Evolutionary conservation across 2,888 invertebrate species (phyloP), one percentile per base, ranked within the genome.

Genomic region (Megastigmus dorsalis): DNA sequence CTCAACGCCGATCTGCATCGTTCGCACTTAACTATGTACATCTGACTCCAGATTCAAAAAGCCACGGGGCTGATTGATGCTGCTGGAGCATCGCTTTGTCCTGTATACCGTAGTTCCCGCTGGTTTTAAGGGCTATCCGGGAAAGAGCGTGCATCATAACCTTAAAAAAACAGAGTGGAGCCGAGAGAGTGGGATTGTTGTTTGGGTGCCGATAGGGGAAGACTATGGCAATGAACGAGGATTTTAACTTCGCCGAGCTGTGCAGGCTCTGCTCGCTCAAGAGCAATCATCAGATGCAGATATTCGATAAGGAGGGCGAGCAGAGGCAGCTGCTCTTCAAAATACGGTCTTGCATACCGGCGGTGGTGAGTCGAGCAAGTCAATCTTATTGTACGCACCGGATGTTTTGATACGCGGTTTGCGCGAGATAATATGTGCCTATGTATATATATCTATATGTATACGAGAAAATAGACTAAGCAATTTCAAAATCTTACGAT

Each of bases 261-360:
- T 93, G 93, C 87, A 90, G 93, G 85, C 90, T 93, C 80, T 93
- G 93, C 87, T 92, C 93, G 81, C 89, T 93, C 81, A 93, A 92
- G 88, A 92, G 91, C 84, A 93, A 92, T 78, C 92, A 92, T 80
- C 90, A 93, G 86, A 90, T 93, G 81, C 92, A 93, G 86, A 91
- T 93, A 84, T 93, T 93, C 86, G 93, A 93, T 84, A 92, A 93
- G 86, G 92, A 93, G 86, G 92, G 93, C 65, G 93, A 93, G 85
- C 93, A 93, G 86, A 89, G 93, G 80, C 93, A 93, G 88, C 89
- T 93, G 80, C 89, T 93, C 73, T 92, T 92, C 86, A 93, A 93
- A 86, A 90, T 93, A 84, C 90, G 93, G 84, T 92, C 92, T 81
- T 91, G 93, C 83, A 89, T 93, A 85, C 92, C 93, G 74, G 90